A percentile compares a stretch with the other conserved stretches of the same genome.
phyloP scores from a whole-genome alignment of 2,888 invertebrate species.

The Alcis repandata region DNA sequence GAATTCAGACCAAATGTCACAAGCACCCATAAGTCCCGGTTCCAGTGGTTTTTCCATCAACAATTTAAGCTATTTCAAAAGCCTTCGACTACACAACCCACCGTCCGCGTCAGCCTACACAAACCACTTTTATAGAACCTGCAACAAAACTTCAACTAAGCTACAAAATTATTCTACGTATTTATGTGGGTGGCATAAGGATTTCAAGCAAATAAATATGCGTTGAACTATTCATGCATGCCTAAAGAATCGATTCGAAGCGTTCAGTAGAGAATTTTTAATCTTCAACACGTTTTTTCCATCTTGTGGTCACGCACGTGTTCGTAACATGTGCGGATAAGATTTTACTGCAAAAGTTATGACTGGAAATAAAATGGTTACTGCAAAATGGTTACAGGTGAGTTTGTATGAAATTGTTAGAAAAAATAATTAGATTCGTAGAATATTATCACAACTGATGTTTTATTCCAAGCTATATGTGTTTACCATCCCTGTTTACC shows the following conservation, averaged over 20 bases:
- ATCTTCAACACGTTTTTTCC: conserved; percentile 15
- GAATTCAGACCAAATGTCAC: no score
- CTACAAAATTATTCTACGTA: neutral
- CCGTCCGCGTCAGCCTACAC: no score
- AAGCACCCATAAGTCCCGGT: no score
- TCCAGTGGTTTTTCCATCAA: no score
- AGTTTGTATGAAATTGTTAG: neutral
- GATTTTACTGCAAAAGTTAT: conserved; percentile 33
- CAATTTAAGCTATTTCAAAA: no score
- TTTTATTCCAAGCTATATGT: no score
- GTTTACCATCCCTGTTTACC: neutral
- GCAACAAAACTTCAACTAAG: neutral
- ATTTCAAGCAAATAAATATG: conserved; percentile 27
- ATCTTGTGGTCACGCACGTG: conserved; percentile 43
- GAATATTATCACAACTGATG: neutral
- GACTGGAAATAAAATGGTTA: neutral
- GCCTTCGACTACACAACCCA: no score
- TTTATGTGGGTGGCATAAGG: conserved; percentile 29
- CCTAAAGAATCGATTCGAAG: conserved; percentile 30
- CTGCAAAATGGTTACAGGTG: neutral
- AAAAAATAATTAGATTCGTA: neutral
- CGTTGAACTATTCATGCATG: conserved; percentile 19
- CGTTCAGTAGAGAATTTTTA: conserved; percentile 17
- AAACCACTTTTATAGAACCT: neutral
- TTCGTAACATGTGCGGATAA: conserved; percentile 38